Base-by-base conservation (phyloP, 2,888 invertebrate species). In the Trissonchulus sp. region DNA sequence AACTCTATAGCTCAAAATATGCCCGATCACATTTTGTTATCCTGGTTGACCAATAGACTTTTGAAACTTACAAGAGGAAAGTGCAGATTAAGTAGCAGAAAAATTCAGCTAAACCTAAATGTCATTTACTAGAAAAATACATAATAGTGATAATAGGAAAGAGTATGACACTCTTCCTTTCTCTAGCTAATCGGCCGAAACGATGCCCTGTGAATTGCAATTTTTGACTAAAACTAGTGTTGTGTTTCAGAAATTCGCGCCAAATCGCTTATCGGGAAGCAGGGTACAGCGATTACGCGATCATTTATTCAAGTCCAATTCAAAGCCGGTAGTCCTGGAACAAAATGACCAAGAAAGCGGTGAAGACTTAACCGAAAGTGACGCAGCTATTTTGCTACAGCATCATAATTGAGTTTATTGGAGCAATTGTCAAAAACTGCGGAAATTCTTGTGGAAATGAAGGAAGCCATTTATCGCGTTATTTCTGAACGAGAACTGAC, bases 401-500 rank as follows among this genome's bases (percentile, higher is more conserved):
- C 23, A 23, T 15, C 48, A 48, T 8, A 48, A 48, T 15, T 23
- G 8, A 23, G 48, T 48, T 48, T 23, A 48, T 48, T n/a, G n/a
- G n/a, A n/a, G n/a, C 8, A 48, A 48, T 48, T 48, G 48, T 8
- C 48, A 48, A 48, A 48, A 48, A 48, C 48, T 48, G 48, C 48
- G 48, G 8, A 8, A 15, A 23, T 23, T 23, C 48, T 48, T 8
- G 23, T 15, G 8, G 48, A 48, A 23, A 48, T 48, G 48, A 48
- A 48, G 48, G 48, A 48, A 15, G 48, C 23, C 8, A 23, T 48
- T 8, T 23, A 48, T 15, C 8, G 48, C 23, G 8, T 15, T 23
- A 48, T 80, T 34, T 82, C 82, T 0, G 79, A 80, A 68, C 81
- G 82, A 28, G 81, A 81, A 63, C 71, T 80, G 2, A 79, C 79